Percentiles rank a stretch among this genome's conserved stretches.
phyloP scores from a whole-genome alignment of 2,888 invertebrate genomes.

The Pelosia muscerda region DNA sequence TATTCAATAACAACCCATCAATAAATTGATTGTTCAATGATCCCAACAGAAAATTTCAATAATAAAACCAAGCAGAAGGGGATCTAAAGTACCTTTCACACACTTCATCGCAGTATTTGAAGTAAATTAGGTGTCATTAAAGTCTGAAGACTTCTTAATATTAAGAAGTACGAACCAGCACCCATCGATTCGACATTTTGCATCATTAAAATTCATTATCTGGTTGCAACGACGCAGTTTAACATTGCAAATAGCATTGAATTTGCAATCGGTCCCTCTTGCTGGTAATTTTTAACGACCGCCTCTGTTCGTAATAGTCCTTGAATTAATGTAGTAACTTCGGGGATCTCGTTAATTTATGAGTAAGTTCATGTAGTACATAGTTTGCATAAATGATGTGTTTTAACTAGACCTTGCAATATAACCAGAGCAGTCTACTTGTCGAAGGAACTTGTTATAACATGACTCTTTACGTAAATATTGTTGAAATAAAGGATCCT shows the following conservation, averaged over 20 bases:
- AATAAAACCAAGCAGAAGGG: not conserved
- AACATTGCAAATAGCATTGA: constrained; percentile 84
- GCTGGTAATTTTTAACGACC: constrained; percentile 85
- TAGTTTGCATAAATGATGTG: constrained; percentile 24
- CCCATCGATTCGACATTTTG: constrained; percentile 78
- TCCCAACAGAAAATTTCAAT: not conserved
- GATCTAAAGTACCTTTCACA: not conserved
- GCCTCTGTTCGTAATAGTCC: constrained; percentile 70
- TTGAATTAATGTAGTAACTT: constrained; percentile 78
- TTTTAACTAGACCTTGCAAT: not conserved
- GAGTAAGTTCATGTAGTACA: constrained; percentile 46
- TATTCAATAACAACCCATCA: not conserved
- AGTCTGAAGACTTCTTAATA: constrained; percentile 67
- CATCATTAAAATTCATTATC: constrained; percentile 88
- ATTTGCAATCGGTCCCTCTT: constrained; percentile 77
- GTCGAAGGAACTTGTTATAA: not conserved
- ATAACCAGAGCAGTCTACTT: not conserved
- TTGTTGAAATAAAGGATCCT: not conserved
- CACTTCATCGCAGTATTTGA: constrained; percentile 55
- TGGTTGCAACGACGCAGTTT: constrained; percentile 76
- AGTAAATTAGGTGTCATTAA: constrained; percentile 69
- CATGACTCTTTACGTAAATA: not conserved
- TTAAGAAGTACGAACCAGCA: constrained; percentile 56
- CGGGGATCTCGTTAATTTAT: constrained; percentile 57
- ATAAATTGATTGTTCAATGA: not conserved